A percentile compares a stretch with the other conserved stretches of the same genome.
Evolutionary conservation across 2,797 vertebrate species (phyloP).

Genomic region (Pteropus rufus): DNA sequence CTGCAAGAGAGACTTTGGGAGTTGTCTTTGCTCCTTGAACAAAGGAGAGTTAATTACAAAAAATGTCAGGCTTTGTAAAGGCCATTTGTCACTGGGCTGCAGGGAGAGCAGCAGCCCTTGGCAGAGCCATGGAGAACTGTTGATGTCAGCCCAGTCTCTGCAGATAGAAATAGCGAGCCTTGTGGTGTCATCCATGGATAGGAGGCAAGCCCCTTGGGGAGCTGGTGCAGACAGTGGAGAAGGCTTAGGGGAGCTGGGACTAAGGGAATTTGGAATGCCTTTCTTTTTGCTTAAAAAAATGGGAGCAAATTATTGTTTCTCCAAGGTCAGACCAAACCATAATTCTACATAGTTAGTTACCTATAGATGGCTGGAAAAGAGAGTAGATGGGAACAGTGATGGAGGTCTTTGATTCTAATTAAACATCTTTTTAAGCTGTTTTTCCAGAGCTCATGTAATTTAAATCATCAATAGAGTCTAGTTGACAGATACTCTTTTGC

Average conservation of each 20-base stretch:
- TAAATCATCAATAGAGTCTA: not conserved
- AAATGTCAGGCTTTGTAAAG: conserved; percentile 31
- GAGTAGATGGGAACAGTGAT: not conserved
- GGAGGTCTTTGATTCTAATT: not conserved
- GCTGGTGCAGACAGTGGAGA: not conserved
- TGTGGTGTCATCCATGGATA: not conserved
- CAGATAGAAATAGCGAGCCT: not conserved
- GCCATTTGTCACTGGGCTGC: conserved; percentile 7
- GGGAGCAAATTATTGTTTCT: not conserved
- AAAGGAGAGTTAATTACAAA: conserved; percentile 55
- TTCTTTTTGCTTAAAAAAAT: conserved; percentile 6
- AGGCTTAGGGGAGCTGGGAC: not conserved
- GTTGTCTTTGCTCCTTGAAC: conserved; percentile 12
- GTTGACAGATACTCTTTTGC: not conserved
- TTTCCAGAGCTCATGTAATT: not conserved
- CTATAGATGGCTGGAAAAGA: not conserved
- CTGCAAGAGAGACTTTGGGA: not conserved
- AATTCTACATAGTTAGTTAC: not conserved
- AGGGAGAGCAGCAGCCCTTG: not conserved
- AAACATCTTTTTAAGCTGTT: not conserved
- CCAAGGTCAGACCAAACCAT: not conserved
- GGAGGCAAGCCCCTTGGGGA: not conserved
- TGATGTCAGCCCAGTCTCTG: not conserved
- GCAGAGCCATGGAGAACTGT: not conserved
- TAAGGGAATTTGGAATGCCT: not conserved